phyloP scores from a whole-genome alignment of 2,797 vertebrate genomes.

The Myotis vivesi region DNA sequence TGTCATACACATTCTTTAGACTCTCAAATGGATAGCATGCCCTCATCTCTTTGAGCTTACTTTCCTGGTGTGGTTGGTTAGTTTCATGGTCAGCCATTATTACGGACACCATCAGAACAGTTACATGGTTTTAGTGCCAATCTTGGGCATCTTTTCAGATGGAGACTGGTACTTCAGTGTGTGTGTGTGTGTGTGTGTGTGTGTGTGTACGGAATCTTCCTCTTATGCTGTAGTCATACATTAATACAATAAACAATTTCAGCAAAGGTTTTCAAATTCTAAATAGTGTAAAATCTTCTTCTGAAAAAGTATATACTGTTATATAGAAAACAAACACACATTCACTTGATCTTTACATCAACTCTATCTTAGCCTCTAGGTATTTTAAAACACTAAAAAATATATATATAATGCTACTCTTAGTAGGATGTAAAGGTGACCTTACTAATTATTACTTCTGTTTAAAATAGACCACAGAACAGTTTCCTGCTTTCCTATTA shows the following conservation, averaged over 20 bases:
- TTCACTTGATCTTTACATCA: not conserved
- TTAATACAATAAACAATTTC: not conserved
- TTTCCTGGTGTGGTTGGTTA: not conserved
- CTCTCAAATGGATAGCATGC: no score
- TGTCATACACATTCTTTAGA: not conserved
- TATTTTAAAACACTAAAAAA: not conserved
- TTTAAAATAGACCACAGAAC: not conserved
- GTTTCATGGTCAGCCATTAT: not conserved
- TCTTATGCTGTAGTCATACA: not conserved
- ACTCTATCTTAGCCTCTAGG: not conserved
- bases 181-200: not conserved
- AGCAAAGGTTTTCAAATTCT: constrained; percentile 26
- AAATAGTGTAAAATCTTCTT: not conserved
- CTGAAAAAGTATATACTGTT: not conserved
- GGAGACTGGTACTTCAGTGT: not conserved
- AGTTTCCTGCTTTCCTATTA: not conserved
- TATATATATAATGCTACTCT: not conserved
- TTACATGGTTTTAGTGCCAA: not conserved
- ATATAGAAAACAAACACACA: not conserved
- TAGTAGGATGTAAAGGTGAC: not conserved
- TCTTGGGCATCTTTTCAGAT: not conserved
- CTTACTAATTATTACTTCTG: not conserved
- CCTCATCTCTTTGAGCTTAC: not conserved
- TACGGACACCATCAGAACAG: not conserved
- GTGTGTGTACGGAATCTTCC: not conserved